Evolutionary conservation across 2,888 invertebrate genomes (phyloP), one percentile per base, ranked within the genome.

Genomic region (Rapana venosa): DNA sequence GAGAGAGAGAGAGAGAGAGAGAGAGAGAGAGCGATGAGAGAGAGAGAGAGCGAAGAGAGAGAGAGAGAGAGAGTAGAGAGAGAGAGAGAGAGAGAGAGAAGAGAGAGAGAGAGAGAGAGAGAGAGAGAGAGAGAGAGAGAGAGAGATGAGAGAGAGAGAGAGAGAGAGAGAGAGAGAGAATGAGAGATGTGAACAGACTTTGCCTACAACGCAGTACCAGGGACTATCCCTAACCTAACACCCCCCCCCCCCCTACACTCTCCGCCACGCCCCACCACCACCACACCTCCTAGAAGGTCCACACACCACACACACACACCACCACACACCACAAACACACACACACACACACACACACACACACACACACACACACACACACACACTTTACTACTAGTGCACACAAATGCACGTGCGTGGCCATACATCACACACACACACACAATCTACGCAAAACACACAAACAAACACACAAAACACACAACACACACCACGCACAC

Each of bases 71-170:
- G 66, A 66, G 66, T 6, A n/a, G 74, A n/a, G 17, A 26, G 26
- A 26, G 26, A 26, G 26, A 26, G 26, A 26, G 26, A n/a, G n/a
- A 74, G 26, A 74, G n/a, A 74, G 74, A 74, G 74, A 74, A 74
- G 74, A 74, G 74, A 74, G 74, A 74, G 74, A 74, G 74, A 74
- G 74, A 74, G 74, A 74, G 74, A 74, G 74, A 74, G 74, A 74
- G 74, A 74, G 74, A 74, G 61, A 61, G 61, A 61, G 61, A 61
- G 61, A 61, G 61, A 61, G 61, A 61, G 66, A 66, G 66, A 66
- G 66, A 66, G 66, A 66, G 66, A 66, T 2, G 26, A 66, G 66
- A 66, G 26, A 66, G 66, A 22, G 26, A 22, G 66, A 22, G 20
- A 66, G 26, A 17, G 26, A 26, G 61, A 13, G 66, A 66, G 66